phyloP scores from a whole-genome alignment of 2,888 invertebrate genomes.

The Odontocerum albicorne region DNA sequence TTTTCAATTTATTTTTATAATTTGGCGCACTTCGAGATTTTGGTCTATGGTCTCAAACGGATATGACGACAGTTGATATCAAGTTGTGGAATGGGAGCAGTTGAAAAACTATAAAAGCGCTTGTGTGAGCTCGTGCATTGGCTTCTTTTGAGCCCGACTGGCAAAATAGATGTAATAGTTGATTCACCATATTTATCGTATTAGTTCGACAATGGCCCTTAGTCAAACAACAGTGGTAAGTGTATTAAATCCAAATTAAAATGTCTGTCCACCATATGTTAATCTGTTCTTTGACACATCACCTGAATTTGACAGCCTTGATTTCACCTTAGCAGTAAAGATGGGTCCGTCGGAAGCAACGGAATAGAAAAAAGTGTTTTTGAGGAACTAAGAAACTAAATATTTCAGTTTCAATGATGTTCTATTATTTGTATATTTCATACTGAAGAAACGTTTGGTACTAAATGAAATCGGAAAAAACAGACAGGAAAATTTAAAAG shows the following conservation, averaged over 20 bases:
- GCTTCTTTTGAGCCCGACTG: slow-evolving; percentile 30
- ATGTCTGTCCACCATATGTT: slow-evolving; percentile 15
- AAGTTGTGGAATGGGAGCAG: slow-evolving; percentile 33
- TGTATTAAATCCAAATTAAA: slow-evolving; percentile 36
- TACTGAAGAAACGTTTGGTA: too few species aligned
- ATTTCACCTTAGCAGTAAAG: slow-evolving; percentile 27
- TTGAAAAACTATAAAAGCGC: slow-evolving; percentile 33
- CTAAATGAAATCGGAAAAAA: too few species aligned
- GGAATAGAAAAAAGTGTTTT: too few species aligned
- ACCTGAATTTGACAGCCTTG: slow-evolving; percentile 30
- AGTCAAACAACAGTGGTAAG: slow-evolving; percentile 71
- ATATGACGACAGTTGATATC: slow-evolving; percentile 26
- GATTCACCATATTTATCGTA: slow-evolving; percentile 2
- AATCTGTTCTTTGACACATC: slow-evolving; percentile 31
- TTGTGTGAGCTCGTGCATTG: slow-evolving; percentile 19
- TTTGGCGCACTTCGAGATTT: too few species aligned
- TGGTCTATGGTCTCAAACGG: slow-evolving; percentile 17
- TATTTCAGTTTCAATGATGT: too few species aligned
- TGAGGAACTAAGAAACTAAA: too few species aligned
- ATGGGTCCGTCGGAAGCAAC: too few species aligned
- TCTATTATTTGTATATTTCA: too few species aligned
- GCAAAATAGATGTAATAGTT: slow-evolving; percentile 16
- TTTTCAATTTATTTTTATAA: too few species aligned
- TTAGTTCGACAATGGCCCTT: slow-evolving; percentile 58
- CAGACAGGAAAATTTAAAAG: too few species aligned